These are phyloP conservation scores for Ophraella communa DNA, from an alignment of 2,888 invertebrate genomes.

Conservation along the genomic window DNA sequence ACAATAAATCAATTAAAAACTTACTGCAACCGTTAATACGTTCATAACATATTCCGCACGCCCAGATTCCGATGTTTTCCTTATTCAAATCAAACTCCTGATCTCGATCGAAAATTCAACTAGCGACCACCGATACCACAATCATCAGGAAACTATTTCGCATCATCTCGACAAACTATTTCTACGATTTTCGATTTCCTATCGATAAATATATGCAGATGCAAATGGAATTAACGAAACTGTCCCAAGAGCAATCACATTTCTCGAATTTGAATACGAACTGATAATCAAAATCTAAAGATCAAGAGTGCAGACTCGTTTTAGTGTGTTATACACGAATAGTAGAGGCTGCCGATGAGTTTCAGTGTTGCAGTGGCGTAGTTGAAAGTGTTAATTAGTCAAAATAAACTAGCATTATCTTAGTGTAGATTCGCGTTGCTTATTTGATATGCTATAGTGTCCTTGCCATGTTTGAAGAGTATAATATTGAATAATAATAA, in stretches of 20 bases:
- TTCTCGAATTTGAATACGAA: slow-evolving; percentile 27
- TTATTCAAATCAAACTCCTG: slow-evolving; percentile 17
- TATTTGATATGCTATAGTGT: no score
- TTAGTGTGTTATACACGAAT: slow-evolving; percentile 20
- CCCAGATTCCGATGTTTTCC: slow-evolving; percentile 11
- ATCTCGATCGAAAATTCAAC: slow-evolving; percentile 10
- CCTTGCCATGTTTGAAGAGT: no score
- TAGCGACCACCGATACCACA: slow-evolving; percentile 30
- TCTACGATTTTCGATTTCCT: slow-evolving; percentile 51
- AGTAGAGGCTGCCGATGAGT: slow-evolving; percentile 2
- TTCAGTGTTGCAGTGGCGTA: neutral
- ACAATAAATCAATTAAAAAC: neutral
- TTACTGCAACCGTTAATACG: neutral
- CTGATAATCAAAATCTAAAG: slow-evolving; percentile 30
- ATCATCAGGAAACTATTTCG: slow-evolving; percentile 11
- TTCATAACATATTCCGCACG: neutral
- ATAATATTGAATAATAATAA: no score
- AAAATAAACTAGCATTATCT: no score
- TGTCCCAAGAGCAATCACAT: slow-evolving; percentile 21
- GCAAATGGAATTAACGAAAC: slow-evolving; percentile 50
- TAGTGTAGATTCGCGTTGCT: no score
- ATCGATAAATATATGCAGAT: slow-evolving; percentile 48
- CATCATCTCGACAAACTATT: slow-evolving; percentile 25
- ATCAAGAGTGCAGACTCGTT: slow-evolving; percentile 29
- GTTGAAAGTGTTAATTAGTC: no score